Evolutionary conservation across 2,113 vertebrate species (phyloP), one percentile per base, ranked within the genome.

Genomic region (Dromiciops gliroides): DNA sequence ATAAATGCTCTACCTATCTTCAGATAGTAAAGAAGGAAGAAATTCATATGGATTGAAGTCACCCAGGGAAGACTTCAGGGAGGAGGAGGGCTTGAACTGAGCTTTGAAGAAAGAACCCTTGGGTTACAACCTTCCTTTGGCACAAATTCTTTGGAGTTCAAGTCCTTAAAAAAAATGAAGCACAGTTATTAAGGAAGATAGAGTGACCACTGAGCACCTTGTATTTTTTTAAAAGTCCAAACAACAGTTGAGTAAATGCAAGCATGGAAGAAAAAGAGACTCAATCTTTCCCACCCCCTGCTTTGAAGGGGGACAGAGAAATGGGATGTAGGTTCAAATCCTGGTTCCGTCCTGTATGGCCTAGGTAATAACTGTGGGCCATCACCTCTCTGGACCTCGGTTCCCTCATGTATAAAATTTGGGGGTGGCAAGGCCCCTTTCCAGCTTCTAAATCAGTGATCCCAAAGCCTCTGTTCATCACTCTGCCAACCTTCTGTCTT

Each of bases 21-120:
- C 26, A 60, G 56, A 60, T 12, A 60, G 56, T 93, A 37, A 89
- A 60, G 75, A 67, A 95, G 67, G 89, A 51, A 50, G 53, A 95
- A 60, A 28, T 50, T 92, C 88, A 3, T 88, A 8, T 8, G 6
- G 3, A 91, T 44, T 2, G 23, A 23, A 92, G 90, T 24, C 53
- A 19, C 2, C 48, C 28, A 67, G 12, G 48, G 92, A 95, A 96
- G 47, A 0, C 1, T 95, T 95, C 50, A 50, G 9, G 37, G 24
- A 56, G 16, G 8, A 14, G 90, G 47, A 92, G 25, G 28, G 0
- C 52, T 37, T 83, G 28, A 25, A 0, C 14, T 60, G 37, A 91
- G 22, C 22, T 89, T 11, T 92, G 89, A 90, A 91, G 7, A 92
- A 52, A 88, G n/a, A n/a, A n/a, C n/a, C n/a, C n/a, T n/a, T n/a